Base-by-base conservation (phyloP, 2,797 vertebrate species). In the Vultur gryphus region DNA sequence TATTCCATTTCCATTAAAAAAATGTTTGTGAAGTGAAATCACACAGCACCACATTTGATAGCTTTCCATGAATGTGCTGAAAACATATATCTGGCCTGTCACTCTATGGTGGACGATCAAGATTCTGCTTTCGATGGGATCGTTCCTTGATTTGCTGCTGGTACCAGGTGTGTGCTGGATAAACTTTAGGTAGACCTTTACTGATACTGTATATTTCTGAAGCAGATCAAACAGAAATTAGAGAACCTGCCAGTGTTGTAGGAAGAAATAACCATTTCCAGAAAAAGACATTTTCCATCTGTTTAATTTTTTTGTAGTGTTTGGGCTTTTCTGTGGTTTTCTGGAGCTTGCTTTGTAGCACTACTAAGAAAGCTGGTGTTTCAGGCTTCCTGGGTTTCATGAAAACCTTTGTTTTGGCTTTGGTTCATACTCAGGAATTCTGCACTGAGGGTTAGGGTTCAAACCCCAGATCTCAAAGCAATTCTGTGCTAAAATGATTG, bases 381-480 rank as follows among this genome's bases (percentile, higher is more conserved):
- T 90, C 64, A 89, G 33, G 78, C 86, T 96, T 94, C 75, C 84
- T 71, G 43, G 26, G 35, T 89, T 95, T 95, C 93, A 79, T 39
- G n/a, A 77, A 95, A 92, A 54, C 54, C 84, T 92, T 95, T 96
- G 73, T 89, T 96, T 95, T 82, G 92, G 81, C 81, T 94, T 95
- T 84, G 17, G 10, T 96, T 93, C 87, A 81, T 90, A 16, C 43
- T 93, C 69, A 93, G 82, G 81, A 95, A 96, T 96, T 91, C 79
- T 76, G 31, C n/a, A 46, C 31, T 52, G 49, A 86, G 33, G 81
- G 89, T 87, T 94, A 90, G 78, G 78, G 84, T 94, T 96, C 61
- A 95, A 94, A 54, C 87, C 89, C 75, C 93, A 95, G 89, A 70
- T 87, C 93, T 92, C 96, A 90, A 89, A 96, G 92, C 94, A 95